Conservation (phyloP, 2,888 invertebrate species). For the Drosophila meridiana region DNA sequence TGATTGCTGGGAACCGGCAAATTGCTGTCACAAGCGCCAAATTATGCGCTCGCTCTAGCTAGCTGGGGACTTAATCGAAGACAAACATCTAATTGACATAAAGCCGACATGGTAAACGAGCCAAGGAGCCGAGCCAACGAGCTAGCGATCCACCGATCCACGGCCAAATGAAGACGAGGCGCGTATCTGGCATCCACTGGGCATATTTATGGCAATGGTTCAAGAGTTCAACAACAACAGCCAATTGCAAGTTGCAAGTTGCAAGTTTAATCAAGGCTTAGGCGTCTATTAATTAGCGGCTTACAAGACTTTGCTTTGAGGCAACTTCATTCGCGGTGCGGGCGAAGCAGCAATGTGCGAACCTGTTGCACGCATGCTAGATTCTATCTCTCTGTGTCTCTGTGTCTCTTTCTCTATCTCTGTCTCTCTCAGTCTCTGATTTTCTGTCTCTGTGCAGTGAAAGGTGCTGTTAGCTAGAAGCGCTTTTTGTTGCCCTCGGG, state of each 20-base stretch:
- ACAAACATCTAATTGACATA: conserved; percentile 78
- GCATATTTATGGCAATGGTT: conserved; percentile 75
- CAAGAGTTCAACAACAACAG: conserved; percentile 68
- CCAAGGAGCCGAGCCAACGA: conserved; percentile 3
- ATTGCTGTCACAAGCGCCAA: conserved; percentile 77
- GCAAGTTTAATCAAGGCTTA: conserved; percentile 70
- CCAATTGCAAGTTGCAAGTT: conserved; percentile 42
- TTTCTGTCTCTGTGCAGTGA: conserved; percentile 44
- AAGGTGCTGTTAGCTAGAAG: conserved; percentile 60
- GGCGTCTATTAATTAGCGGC: conserved; percentile 68
- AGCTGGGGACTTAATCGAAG: conserved; percentile 67
- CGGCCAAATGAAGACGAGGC: conserved; percentile 51
- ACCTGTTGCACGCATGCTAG: conserved; percentile 40
- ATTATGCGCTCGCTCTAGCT: conserved; percentile 60
- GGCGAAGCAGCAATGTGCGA: conserved; percentile 36
- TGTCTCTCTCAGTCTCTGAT: not conserved
- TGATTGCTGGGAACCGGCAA: conserved; percentile 43
- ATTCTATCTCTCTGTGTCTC: not conserved
- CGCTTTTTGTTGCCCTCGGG: conserved; percentile 30
- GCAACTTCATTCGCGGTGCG: conserved; percentile 44
- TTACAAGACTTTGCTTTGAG: conserved; percentile 49
- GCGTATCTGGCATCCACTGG: conserved; percentile 72
- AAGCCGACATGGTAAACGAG: conserved; percentile 76
- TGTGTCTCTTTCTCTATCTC: not conserved
- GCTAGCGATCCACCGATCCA: not conserved